These are phyloP conservation scores for Aethes cnicana DNA, from an alignment of 2,888 invertebrate species.

Conservation along the genomic window DNA sequence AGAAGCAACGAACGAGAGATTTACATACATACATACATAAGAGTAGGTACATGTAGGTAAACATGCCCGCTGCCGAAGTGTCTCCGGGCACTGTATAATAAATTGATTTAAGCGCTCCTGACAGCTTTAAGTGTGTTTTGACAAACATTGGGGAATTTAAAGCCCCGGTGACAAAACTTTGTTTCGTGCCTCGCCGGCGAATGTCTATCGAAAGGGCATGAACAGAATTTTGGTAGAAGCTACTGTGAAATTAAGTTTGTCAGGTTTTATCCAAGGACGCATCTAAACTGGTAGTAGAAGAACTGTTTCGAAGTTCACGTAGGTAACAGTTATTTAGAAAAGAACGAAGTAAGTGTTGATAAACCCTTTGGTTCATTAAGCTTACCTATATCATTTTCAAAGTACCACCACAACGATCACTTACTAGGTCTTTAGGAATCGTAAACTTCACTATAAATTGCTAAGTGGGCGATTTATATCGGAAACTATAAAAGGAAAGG, in stretches of 20 bases:
- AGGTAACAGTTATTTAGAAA: too few species aligned
- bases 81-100: slow-evolving; percentile 75
- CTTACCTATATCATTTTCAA: slow-evolving; percentile 7
- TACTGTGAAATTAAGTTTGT: slow-evolving; percentile 47
- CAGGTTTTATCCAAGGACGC: slow-evolving; percentile 36
- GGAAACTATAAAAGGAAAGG: slow-evolving; percentile 36
- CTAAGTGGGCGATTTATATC: slow-evolving; percentile 39
- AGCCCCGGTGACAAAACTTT: slow-evolving; percentile 69
- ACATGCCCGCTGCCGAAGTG: slow-evolving; percentile 66
- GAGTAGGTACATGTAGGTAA: slow-evolving; percentile 46
- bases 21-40: slow-evolving; percentile 67
- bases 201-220: slow-evolving; percentile 53
- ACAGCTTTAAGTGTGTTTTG: slow-evolving; percentile 78
- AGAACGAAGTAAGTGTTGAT: too few species aligned
- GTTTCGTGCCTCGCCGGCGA: slow-evolving; percentile 54
- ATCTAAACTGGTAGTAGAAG: slow-evolving; percentile 30
- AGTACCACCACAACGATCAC: slow-evolving; percentile 14
- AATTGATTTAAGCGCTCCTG: slow-evolving; percentile 80
- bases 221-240: slow-evolving; percentile 56
- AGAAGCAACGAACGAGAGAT: slow-evolving; percentile 71
- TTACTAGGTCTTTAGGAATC: slow-evolving; percentile 27
- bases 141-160: slow-evolving; percentile 77
- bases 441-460: slow-evolving; percentile 35
- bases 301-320: not conserved
- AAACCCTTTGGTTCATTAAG: too few species aligned